Evolutionary conservation across 2,113 vertebrate genomes (phyloP).

Genomic region (Mesembrinibis cayennensis): DNA sequence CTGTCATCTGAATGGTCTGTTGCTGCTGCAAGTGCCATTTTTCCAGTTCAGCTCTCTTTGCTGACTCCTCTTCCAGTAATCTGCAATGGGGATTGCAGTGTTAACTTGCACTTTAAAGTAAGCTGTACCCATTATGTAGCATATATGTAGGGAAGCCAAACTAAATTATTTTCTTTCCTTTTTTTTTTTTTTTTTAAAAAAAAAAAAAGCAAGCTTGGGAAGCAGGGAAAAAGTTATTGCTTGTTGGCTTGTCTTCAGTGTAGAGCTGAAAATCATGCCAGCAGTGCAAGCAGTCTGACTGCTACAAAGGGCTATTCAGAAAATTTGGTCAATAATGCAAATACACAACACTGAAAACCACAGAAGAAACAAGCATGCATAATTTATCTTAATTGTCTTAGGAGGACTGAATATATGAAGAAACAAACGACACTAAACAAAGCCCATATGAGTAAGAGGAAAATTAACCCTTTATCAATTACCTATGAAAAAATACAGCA

Average conservation of each 20-base stretch:
- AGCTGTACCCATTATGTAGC: background rate
- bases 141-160: background rate
- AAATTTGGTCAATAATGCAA: slow-evolving; percentile 8
- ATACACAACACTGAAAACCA: background rate
- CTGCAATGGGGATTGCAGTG: slow-evolving; percentile 49
- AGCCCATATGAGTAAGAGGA: background rate
- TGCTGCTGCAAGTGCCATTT: slow-evolving; percentile 91
- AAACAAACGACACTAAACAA: background rate
- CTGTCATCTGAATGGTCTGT: slow-evolving; percentile 85
- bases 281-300: background rate
- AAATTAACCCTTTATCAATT: background rate
- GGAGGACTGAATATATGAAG: background rate
- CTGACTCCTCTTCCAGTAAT: slow-evolving; percentile 90
- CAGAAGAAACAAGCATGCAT: background rate
- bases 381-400: background rate
- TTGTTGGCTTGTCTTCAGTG: background rate
- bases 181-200: background rate
- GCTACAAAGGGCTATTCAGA: slow-evolving; percentile 25
- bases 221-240: background rate
- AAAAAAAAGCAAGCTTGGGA: background rate
- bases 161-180: background rate
- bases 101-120: background rate
- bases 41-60: slow-evolving; percentile 89
- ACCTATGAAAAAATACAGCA: background rate
- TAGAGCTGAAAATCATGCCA: background rate